Conservation (phyloP, 2,113 vertebrate genomes). For the Crypturellus undulatus region DNA sequence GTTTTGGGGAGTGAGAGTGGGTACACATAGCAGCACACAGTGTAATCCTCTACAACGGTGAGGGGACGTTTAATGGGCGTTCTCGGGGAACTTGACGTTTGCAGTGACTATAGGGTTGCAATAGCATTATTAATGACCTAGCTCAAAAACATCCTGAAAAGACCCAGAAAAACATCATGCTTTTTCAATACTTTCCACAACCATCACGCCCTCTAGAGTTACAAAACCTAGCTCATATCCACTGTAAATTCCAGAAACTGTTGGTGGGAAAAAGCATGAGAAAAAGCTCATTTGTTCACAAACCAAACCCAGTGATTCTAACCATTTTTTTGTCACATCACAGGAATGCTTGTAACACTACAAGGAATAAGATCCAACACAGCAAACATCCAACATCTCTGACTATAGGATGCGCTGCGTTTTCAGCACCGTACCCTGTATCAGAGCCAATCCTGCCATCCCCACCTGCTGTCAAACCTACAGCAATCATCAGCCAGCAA, state of each 20-base stretch:
- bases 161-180: background rate
- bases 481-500: conserved; percentile 12
- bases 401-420: background rate
- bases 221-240: background rate
- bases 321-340: background rate
- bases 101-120: background rate
- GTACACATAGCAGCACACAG: background rate
- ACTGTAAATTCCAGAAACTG: background rate
- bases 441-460: background rate
- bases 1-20: background rate
- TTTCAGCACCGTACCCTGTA: background rate
- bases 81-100: background rate
- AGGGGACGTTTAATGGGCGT: background rate
- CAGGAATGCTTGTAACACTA: background rate
- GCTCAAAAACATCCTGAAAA: background rate
- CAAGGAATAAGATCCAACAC: background rate
- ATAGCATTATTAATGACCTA: background rate
- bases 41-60: fast-evolving
- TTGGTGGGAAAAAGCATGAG: background rate
- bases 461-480: conserved; percentile 43
- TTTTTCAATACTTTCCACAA: background rate
- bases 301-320: background rate
- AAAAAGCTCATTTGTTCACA: background rate
- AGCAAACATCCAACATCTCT: background rate
- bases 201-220: background rate